Conservation (phyloP, 2,888 invertebrate genomes). For the Oegoconia quadripuncta region DNA sequence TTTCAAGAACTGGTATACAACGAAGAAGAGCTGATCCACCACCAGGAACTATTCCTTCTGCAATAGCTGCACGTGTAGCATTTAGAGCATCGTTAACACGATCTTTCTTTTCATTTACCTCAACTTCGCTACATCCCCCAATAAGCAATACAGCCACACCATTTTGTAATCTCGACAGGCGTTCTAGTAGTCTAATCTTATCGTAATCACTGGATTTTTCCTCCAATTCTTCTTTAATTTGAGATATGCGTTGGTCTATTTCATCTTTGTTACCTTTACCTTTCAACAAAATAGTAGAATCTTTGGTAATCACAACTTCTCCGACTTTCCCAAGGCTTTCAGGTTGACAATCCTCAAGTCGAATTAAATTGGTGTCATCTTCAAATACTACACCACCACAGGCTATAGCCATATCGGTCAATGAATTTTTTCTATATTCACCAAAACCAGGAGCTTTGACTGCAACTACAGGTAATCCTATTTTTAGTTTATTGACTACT, state of each 20-base stretch:
- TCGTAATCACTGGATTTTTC: slow-evolving; percentile 92
- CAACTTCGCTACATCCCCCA: slow-evolving; percentile 93
- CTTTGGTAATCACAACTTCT: slow-evolving; percentile 94
- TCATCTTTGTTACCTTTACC: slow-evolving; percentile 89
- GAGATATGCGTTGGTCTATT: slow-evolving; percentile 86
- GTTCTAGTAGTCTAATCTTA: slow-evolving; percentile 92
- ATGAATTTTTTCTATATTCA: slow-evolving; percentile 92
- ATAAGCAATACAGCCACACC: slow-evolving; percentile 87
- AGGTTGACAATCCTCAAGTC: slow-evolving; percentile 90
- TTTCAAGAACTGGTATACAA: slow-evolving; percentile 85
- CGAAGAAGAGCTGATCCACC: slow-evolving; percentile 94
- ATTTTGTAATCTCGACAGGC: slow-evolving; percentile 91
- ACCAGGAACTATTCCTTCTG: slow-evolving; percentile 97
- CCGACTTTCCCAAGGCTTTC: slow-evolving; percentile 91
- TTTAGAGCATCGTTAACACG: slow-evolving; percentile 96
- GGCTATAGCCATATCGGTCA: slow-evolving; percentile 94
- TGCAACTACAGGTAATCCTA: slow-evolving; percentile 94
- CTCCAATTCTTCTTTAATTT: slow-evolving; percentile 90
- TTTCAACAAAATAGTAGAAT: slow-evolving; percentile 85
- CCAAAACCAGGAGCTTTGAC: slow-evolving; percentile 98
- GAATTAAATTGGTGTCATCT: slow-evolving; percentile 92
- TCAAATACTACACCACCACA: slow-evolving; percentile 96
- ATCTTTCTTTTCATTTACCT: slow-evolving; percentile 97
- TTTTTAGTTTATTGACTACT: slow-evolving; percentile 92
- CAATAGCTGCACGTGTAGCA: slow-evolving; percentile 95